These are phyloP conservation scores for Platyrinchus mystaceus DNA, from an alignment of 2,797 vertebrate species.

Conservation along the genomic window DNA sequence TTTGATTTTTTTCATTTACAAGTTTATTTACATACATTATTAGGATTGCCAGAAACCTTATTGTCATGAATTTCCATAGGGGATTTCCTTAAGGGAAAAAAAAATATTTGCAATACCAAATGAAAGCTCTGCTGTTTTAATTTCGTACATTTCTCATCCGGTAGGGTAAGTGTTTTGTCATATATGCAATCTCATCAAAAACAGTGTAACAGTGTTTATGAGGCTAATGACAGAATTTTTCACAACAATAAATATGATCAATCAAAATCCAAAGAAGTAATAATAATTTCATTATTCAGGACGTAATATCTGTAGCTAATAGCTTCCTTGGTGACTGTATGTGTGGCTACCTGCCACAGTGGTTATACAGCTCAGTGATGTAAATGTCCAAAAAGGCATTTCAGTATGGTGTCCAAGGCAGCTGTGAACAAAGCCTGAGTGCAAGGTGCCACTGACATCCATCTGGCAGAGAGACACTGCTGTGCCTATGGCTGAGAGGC, in stretches of 20 bases:
- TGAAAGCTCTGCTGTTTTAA: neutral
- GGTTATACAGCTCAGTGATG: neutral
- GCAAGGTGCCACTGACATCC: accelerated
- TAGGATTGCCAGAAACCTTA: neutral
- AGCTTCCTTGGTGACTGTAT: neutral
- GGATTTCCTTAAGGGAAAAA: neutral
- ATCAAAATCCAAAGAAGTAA: slow-evolving; percentile 7
- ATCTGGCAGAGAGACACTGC: neutral
- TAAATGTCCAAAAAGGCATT: neutral
- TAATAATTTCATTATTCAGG: neutral
- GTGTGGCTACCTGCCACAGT: neutral
- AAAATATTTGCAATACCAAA: neutral
- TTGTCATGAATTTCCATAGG: neutral
- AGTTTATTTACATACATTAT: neutral
- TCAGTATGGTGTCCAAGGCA: accelerated
- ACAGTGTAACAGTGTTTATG: neutral
- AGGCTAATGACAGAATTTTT: neutral
- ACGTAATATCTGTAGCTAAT: neutral
- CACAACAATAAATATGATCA: neutral
- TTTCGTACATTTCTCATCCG: neutral
- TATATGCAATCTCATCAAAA: neutral
- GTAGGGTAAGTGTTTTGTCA: neutral
- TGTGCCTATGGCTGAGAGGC: neutral
- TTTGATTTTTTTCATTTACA: accelerated
- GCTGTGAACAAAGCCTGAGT: neutral